Evolutionary conservation across 2,797 vertebrate genomes (phyloP).

Genomic region (Orientallactaga sibirica): DNA sequence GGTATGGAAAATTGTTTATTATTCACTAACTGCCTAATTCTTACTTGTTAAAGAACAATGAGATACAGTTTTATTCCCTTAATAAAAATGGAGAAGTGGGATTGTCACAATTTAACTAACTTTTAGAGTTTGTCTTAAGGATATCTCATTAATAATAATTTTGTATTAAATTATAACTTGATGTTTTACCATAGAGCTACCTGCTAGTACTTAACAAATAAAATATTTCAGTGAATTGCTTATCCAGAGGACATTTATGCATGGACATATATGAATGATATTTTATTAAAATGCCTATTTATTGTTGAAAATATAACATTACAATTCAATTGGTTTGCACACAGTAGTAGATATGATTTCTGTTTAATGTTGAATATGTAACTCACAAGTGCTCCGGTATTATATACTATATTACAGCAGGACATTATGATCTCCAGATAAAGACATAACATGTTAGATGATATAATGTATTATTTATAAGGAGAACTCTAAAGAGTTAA

Average conservation of each 20-base stretch:
- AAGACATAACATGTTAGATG: neutral
- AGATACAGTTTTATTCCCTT: conserved; percentile 76
- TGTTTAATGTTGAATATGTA: neutral
- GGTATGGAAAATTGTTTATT: conserved; percentile 63
- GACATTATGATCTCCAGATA: neutral
- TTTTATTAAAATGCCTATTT: conserved; percentile 31
- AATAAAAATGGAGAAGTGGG: conserved; percentile 75
- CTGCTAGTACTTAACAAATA: conserved; percentile 82
- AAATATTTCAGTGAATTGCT: conserved; percentile 85
- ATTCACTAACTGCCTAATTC: conserved; percentile 69
- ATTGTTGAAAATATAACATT: conserved; percentile 28
- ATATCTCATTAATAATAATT: conserved; percentile 64
- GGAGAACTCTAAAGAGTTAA: neutral
- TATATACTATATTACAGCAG: neutral
- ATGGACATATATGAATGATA: conserved; percentile 68
- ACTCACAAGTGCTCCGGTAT: neutral
- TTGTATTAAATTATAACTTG: conserved; percentile 60
- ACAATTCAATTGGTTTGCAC: conserved; percentile 10
- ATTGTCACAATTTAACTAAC: conserved; percentile 78
- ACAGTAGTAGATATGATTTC: neutral
- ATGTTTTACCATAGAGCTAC: conserved; percentile 67
- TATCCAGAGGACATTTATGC: conserved; percentile 78
- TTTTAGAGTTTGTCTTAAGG: conserved; percentile 73
- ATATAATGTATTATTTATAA: neutral
- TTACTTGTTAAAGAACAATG: conserved; percentile 69